Conservation (phyloP, 2,888 invertebrate species). For the Dyspetes luteomarginatus region DNA sequence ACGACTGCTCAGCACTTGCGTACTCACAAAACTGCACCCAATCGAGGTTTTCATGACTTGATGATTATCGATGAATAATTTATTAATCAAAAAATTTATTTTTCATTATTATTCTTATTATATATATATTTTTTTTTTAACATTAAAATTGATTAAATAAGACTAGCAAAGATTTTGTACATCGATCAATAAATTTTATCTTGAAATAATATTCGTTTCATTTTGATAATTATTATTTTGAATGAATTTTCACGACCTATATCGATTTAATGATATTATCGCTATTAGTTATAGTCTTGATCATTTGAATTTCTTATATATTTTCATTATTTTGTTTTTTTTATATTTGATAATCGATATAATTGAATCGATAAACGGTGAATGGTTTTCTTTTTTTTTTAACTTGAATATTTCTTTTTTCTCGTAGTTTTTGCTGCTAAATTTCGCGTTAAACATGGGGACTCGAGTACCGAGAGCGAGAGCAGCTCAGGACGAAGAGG, state of each 20-base stretch:
- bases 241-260: background rate
- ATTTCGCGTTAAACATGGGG: slow-evolving; percentile 77
- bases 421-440: slow-evolving; percentile 78
- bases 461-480: slow-evolving; percentile 77
- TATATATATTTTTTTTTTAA: slow-evolving; percentile 1
- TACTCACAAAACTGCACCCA: slow-evolving; percentile 72
- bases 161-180: no score
- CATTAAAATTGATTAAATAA: no score
- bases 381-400: background rate
- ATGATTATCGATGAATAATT: slow-evolving; percentile 3
- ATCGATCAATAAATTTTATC: background rate
- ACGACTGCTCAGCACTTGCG: slow-evolving; percentile 87
- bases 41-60: slow-evolving; percentile 74
- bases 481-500: slow-evolving; percentile 67
- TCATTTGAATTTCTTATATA: background rate
- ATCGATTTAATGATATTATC: background rate
- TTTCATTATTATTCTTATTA: background rate
- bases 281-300: no score
- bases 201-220: background rate
- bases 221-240: background rate
- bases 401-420: slow-evolving; percentile 11
- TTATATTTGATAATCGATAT: background rate
- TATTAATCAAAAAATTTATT: background rate
- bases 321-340: background rate
- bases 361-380: background rate